A percentile compares a stretch with the other conserved stretches of the same genome.
phyloP scores from a whole-genome alignment of 2,888 invertebrate genomes.

The Megalurothrips usitatus region DNA sequence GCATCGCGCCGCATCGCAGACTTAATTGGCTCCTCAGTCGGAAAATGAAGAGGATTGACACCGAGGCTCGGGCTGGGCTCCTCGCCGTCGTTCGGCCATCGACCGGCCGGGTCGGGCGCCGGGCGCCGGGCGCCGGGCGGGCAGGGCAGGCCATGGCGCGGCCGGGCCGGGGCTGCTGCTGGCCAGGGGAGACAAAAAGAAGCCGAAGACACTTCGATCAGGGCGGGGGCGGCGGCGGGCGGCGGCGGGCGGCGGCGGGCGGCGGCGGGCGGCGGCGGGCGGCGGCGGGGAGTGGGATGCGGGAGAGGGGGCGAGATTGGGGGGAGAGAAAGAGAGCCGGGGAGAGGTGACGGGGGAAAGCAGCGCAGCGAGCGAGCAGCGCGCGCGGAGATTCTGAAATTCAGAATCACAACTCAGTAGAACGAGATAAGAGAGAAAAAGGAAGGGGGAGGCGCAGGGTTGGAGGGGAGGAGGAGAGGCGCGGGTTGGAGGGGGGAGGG shows the following conservation, averaged over 20 bases:
- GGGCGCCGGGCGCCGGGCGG: too few relatives aligned
- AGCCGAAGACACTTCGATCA: background rate
- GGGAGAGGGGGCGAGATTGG: background rate
- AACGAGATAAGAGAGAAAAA: slow-evolving; percentile 18
- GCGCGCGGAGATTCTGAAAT: slow-evolving; percentile 11
- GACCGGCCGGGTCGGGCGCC: too few relatives aligned
- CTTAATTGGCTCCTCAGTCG: background rate
- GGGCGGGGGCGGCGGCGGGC: background rate
- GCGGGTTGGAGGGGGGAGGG: background rate
- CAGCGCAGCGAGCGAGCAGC: background rate
- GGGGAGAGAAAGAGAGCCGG: background rate
- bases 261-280: background rate
- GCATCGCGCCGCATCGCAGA: background rate
- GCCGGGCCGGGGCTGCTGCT: background rate
- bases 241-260: background rate
- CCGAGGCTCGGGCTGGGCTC: background rate
- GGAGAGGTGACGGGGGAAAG: background rate
- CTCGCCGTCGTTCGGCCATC: too few relatives aligned
- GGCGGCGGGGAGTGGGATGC: background rate
- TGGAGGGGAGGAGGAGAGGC: background rate
- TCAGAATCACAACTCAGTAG: slow-evolving; percentile 24
- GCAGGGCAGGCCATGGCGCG: background rate
- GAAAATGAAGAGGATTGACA: slow-evolving; percentile 11
- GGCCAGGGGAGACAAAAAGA: background rate
- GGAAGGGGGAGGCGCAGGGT: background rate